These are phyloP conservation scores for Zootermopsis nevadensis DNA, from an alignment of 2,888 invertebrate genomes.

Conservation along the genomic window DNA sequence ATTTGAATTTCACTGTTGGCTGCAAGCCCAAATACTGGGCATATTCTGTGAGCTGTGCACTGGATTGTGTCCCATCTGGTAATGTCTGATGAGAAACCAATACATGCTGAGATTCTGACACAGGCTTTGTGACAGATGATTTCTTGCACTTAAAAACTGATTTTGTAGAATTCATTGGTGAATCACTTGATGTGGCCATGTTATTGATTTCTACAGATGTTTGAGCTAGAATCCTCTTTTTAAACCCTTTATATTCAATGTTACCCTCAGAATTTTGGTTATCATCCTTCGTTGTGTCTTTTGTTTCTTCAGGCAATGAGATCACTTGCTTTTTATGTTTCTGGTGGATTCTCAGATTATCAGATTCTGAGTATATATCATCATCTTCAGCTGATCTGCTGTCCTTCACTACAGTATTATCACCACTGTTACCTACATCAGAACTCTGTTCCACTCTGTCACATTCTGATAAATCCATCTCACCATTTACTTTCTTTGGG, in stretches of 20 bases:
- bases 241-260: constrained; percentile 46
- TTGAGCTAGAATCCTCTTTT: constrained; percentile 47
- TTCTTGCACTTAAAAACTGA: neutral
- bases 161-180: neutral
- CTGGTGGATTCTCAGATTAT: neutral
- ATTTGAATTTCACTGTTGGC: constrained; percentile 78
- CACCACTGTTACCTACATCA: constrained; percentile 1
- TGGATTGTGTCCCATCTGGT: constrained; percentile 41
- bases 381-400: constrained; percentile 12
- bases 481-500: constrained; percentile 49
- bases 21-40: constrained; percentile 79
- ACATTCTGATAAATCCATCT: constrained; percentile 44
- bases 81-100: constrained; percentile 38
- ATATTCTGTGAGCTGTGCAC: constrained; percentile 66
- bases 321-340: neutral
- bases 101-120: neutral
- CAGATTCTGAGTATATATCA: constrained; percentile 18
- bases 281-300: constrained; percentile 26
- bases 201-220: constrained; percentile 15
- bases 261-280: neutral
- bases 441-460: constrained; percentile 1
- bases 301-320: constrained; percentile 22
- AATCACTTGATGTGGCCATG: neutral
- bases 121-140: neutral
- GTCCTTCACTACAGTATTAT: neutral